A percentile compares a stretch with the other conserved stretches of the same genome.
Conservation (phyloP, 2,113 vertebrate species). For the Dicaeum eximium region DNA sequence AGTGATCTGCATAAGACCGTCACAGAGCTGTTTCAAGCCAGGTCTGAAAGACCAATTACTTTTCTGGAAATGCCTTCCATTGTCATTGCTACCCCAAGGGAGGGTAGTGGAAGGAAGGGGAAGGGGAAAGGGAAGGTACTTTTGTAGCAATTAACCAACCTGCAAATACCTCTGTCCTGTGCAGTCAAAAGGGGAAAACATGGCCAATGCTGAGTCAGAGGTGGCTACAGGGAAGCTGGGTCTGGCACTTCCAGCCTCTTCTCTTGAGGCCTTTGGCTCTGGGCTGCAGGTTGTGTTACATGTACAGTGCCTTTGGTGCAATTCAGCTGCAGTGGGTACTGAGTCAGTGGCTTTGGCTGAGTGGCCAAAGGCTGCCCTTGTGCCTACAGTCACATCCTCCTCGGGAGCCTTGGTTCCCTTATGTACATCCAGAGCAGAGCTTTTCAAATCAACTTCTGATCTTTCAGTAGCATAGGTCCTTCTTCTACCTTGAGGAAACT, state of each 20-base stretch:
- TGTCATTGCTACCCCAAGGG: background rate
- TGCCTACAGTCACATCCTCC: background rate
- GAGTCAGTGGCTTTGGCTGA: background rate
- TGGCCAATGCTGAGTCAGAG: accelerated
- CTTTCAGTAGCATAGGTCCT: background rate
- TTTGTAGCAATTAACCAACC: background rate
- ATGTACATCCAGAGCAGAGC: background rate
- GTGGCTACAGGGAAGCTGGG: background rate
- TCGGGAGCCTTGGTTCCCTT: background rate
- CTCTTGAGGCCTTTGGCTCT: background rate
- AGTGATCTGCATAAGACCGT: background rate
- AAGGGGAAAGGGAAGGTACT: background rate
- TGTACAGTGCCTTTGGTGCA: accelerated
- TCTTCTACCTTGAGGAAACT: background rate
- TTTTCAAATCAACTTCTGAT: background rate
- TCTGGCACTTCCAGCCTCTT: background rate
- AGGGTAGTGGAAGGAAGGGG: background rate
- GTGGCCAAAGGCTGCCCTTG: background rate
- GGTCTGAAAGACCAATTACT: background rate
- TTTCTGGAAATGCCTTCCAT: background rate
- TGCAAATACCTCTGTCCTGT: background rate
- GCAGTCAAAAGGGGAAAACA: background rate
- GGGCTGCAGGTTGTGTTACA: background rate
- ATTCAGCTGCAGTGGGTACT: background rate
- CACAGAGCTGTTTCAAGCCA: background rate